These are phyloP conservation scores for Platypus cylindrus DNA, from an alignment of 2,888 invertebrate genomes.

Conservation along the genomic window DNA sequence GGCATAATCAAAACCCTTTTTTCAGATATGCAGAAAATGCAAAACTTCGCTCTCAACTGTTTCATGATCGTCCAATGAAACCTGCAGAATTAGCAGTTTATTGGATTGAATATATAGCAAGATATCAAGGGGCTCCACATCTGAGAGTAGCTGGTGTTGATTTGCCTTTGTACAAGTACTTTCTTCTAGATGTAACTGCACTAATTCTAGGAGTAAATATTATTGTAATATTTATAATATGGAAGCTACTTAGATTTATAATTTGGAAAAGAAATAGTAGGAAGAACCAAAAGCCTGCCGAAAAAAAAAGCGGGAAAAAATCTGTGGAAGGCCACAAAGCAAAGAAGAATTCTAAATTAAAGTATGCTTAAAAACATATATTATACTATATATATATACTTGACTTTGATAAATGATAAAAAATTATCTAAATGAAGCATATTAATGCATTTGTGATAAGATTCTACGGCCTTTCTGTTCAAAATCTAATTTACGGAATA, in stretches of 20 bases:
- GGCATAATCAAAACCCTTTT: constrained; percentile 1
- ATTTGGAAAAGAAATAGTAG: not conserved
- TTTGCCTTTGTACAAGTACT: constrained; percentile 23
- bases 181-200: constrained; percentile 22
- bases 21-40: constrained; percentile 22
- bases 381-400: too few relatives aligned
- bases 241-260: not conserved
- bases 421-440: too few relatives aligned
- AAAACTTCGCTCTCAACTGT: constrained; percentile 19
- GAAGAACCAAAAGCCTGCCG: too few relatives aligned
- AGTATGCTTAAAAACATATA: too few relatives aligned
- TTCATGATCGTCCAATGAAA: constrained; percentile 23
- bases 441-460: too few relatives aligned
- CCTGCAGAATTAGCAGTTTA: constrained; percentile 23
- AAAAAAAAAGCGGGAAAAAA: too few relatives aligned
- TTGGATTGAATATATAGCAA: constrained; percentile 26
- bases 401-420: too few relatives aligned
- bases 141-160: constrained; percentile 21
- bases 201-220: constrained; percentile 1
- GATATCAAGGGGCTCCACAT: constrained; percentile 25
- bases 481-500: too few relatives aligned
- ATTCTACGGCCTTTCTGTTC: too few relatives aligned
- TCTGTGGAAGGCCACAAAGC: too few relatives aligned
- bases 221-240: constrained; percentile 1
- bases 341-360: too few relatives aligned